Percentiles rank a stretch among this genome's conserved stretches.
These are phyloP conservation scores for Cloeon dipterum DNA, from an alignment of 2,888 invertebrate genomes.

Conservation along the genomic window DNA sequence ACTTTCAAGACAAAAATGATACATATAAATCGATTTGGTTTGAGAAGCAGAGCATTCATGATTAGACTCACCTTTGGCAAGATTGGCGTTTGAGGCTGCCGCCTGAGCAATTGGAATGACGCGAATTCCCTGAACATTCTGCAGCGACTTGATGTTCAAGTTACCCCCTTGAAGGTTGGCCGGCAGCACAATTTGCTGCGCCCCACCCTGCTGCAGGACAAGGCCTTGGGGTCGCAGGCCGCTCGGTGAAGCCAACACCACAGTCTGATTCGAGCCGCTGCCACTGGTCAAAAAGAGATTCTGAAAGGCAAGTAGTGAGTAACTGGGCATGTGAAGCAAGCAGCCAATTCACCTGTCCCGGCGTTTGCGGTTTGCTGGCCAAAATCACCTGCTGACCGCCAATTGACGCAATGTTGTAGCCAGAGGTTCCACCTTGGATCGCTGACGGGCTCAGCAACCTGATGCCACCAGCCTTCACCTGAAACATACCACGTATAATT, in stretches of 20 bases:
- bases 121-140: constrained; percentile 25
- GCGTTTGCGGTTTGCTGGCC: constrained; percentile 19
- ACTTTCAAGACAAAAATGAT: too few species aligned
- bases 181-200: constrained; percentile 34
- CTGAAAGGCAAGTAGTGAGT: background rate
- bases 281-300: background rate
- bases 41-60: too few species aligned
- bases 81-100: constrained; percentile 1
- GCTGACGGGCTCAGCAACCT: constrained; percentile 21
- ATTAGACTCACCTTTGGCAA: background rate
- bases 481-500: too few species aligned
- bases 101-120: constrained; percentile 26
- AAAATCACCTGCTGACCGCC: constrained; percentile 31
- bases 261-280: constrained; percentile 8
- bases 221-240: constrained; percentile 9
- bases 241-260: constrained; percentile 9
- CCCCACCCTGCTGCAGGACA: constrained; percentile 13
- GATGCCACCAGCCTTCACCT: constrained; percentile 25
- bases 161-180: constrained; percentile 32
- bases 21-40: too few species aligned
- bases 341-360: constrained; percentile 6
- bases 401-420: constrained; percentile 26
- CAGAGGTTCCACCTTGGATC: constrained; percentile 5
- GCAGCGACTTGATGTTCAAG: constrained; percentile 33
- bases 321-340: too few species aligned